Conservation (phyloP, 1,140 invertebrate species). For the Dendrolimus punctatus region DNA sequence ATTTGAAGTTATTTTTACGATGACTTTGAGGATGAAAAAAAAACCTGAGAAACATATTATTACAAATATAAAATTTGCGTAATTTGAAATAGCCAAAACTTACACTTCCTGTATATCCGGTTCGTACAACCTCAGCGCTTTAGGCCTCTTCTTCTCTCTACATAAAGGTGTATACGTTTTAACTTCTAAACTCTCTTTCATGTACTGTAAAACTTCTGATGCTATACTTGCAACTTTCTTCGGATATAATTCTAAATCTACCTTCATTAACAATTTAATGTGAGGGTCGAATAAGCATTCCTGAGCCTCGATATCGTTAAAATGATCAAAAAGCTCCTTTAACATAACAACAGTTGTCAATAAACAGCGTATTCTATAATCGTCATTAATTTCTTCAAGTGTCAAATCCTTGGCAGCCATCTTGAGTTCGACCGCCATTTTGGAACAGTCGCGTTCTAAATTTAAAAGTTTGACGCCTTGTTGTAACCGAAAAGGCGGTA, state of each 20-base stretch:
- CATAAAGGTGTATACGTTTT: slow-evolving; percentile 70
- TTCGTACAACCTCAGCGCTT: slow-evolving; percentile 86
- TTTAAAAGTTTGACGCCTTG: slow-evolving; percentile 72
- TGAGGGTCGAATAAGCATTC: slow-evolving; percentile 61
- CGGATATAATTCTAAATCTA: slow-evolving; percentile 78
- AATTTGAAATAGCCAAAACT: slow-evolving; percentile 55
- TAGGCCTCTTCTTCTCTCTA: slow-evolving; percentile 79
- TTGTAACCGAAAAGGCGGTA: slow-evolving; percentile 77
- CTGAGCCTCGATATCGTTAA: slow-evolving; percentile 70
- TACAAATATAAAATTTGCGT: background rate
- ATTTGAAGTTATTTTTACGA: too few relatives aligned
- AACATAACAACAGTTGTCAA: slow-evolving; percentile 71
- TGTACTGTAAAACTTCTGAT: slow-evolving; percentile 54
- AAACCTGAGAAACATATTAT: background rate
- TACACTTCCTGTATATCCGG: slow-evolving; percentile 87
- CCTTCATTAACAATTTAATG: slow-evolving; percentile 48
- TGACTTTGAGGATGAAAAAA: too few relatives aligned
- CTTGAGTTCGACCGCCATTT: slow-evolving; percentile 40
- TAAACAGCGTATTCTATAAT: slow-evolving; percentile 76
- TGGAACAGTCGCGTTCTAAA: slow-evolving; percentile 64
- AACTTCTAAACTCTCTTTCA: slow-evolving; percentile 65
- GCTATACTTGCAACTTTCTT: slow-evolving; percentile 67
- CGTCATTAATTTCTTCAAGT: slow-evolving; percentile 68
- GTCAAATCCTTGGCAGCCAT: slow-evolving; percentile 68
- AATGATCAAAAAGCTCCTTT: slow-evolving; percentile 72